Base-by-base conservation (phyloP, 2,797 vertebrate genomes). In the Helostoma temminkii region DNA sequence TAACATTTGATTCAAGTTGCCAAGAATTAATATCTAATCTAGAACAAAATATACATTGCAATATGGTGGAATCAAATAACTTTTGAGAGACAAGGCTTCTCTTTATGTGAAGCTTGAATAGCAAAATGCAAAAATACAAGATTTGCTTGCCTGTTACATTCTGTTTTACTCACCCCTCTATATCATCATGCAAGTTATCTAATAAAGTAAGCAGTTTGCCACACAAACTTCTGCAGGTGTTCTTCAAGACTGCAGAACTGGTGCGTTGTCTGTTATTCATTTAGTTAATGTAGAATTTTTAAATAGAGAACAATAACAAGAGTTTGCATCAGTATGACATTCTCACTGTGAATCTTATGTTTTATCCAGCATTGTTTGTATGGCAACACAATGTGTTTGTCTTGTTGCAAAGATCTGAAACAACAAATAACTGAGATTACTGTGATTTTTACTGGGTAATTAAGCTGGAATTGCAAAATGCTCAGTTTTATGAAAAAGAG, bases 321-420 rank as follows among this genome's bases (percentile, higher is more conserved):
- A 21, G 80, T 59, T 85, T 67, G 76, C 58, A 70, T 78, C 65
- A 67, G 45, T 42, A n/a, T n/a, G n/a, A n/a, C n/a, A n/a, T n/a
- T n/a, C n/a, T 64, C 26, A 25, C 71, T 55, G 61, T 66, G 43
- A 81, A 54, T 37, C 63, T 62, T 24, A 61, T 82, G 78, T 84
- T 88, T 87, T 78, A 84, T 76, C 85, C 81, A 86, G 61, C 66
- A 71, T 47, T 76, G 54, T 68, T 80, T 86, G 56, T 62, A 49
- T n/a, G n/a, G n/a, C n/a, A n/a, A n/a, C n/a, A n/a, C n/a, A n/a
- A n/a, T n/a, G 68, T 39, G 46, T 70, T 73, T 69, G 53, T 66
- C 28, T 64, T 60, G 39, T 34, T 70, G 30, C 41, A 48, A 34
- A 42, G 47, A 74, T 69, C 19, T 74, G 22, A 62, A 71, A 49